Percentiles rank a stretch among this genome's conserved stretches.
Evolutionary conservation across 2,113 vertebrate genomes (phyloP).

Genomic region (Otus sunia): DNA sequence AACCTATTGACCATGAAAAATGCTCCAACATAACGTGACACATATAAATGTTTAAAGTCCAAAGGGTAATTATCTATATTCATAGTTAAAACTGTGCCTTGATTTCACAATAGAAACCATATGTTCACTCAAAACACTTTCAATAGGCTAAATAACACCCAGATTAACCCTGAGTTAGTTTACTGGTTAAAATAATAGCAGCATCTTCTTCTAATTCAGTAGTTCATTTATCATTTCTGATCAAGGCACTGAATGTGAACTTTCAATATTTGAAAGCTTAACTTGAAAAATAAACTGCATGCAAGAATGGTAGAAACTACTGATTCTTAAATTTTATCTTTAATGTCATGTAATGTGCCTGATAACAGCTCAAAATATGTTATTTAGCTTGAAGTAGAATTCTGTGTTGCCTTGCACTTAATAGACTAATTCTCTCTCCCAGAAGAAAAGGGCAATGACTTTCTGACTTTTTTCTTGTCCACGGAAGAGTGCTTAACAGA

Average conservation of each 20-base stretch:
- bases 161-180: conserved; percentile 81
- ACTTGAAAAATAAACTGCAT: conserved; percentile 68
- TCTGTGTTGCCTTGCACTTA: conserved; percentile 30
- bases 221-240: conserved; percentile 82
- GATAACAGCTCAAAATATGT: conserved; percentile 36
- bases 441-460: conserved; percentile 16
- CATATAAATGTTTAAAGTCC: conserved; percentile 84
- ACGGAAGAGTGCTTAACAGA: not conserved
- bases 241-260: conserved; percentile 73
- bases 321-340: conserved; percentile 62
- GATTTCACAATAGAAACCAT: conserved; percentile 85
- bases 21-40: conserved; percentile 78
- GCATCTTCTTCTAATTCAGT: conserved; percentile 82
- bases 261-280: conserved; percentile 76
- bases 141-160: conserved; percentile 79
- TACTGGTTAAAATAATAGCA: conserved; percentile 83
- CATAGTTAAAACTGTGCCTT: conserved; percentile 81
- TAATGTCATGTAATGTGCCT: conserved; percentile 21
- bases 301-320: conserved; percentile 21
- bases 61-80: conserved; percentile 85
- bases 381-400: conserved; percentile 30
- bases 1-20: conserved; percentile 82
- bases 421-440: conserved; percentile 19
- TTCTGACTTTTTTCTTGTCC: not conserved
- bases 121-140: conserved; percentile 80